Evolutionary conservation across 2,888 invertebrate genomes (phyloP), one percentile per base, ranked within the genome.

Genomic region (Pollenia griseotomentosa): DNA sequence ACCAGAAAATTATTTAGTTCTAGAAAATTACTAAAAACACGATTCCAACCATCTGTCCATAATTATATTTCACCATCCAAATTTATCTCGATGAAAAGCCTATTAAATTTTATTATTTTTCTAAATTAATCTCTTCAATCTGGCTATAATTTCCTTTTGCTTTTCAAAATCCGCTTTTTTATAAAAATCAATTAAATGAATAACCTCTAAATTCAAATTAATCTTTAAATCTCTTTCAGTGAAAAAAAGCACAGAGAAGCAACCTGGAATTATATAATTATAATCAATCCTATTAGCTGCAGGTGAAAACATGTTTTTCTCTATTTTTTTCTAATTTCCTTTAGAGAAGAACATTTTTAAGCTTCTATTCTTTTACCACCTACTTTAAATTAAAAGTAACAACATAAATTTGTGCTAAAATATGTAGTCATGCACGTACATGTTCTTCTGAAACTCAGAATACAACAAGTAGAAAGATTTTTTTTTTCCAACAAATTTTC

Each of bases 401-500:
- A 74, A 70, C 42, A 80, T 74, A 80, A 84, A 74, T 84, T 84
- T 74, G 55, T 55, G 59, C 44, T 74, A 74, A 84, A 74, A 80
- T 84, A 80, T 80, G 61, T 80, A 66, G 66, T 73, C 73, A 74
- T 80, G 55, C 51, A 82, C 53, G 44, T 63, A 70, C 53, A 48
- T 75, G 75, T 61, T 66, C 63, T 16, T 16, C 48, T 79, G 65
- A 57, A 81, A 16, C 65, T 23, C 44, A 70, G 40, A 70, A 71
- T 59, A 57, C 59, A 79, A 48, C 63, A 82, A 70, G 55, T 48
- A 57, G 48, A 63, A 74, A 55, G 0, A 46, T 23, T 44, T 4
- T 73, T 44, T 73, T 48, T 53, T 66, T 46, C 33, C 23, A 77
- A 78, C 83, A 77, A 87, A 87, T 83, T 87, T 87, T 87, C 77